phyloP scores from a whole-genome alignment of 53 echinoderm and acorn worm species.

The Patiria pectinifera region DNA sequence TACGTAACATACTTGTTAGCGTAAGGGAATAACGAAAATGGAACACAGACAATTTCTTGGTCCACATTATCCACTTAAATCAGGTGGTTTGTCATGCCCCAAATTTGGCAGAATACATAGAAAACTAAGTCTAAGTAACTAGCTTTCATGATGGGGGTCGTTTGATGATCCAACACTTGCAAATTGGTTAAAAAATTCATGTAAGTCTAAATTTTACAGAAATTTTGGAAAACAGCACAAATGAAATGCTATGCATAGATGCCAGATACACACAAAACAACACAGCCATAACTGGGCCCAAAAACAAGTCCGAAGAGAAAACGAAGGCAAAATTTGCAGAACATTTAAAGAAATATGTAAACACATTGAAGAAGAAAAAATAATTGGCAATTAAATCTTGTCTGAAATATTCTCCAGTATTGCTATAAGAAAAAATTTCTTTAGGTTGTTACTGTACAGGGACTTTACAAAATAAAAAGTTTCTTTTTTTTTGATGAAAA shows the following conservation, averaged over 20 bases:
- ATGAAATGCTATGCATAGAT: slow-evolving; percentile 38
- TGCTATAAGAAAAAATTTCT: slow-evolving; percentile 45
- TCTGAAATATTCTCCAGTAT: slow-evolving; percentile 50
- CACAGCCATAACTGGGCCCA: background rate
- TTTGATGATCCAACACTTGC: slow-evolving; percentile 16
- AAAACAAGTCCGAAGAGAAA: background rate
- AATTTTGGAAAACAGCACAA: slow-evolving; percentile 16
- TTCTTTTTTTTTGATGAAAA: slow-evolving; percentile 6
- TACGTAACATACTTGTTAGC: background rate
- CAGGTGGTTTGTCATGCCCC: background rate
- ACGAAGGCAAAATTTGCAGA: background rate
- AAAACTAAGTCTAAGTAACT: no score
- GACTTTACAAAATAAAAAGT: slow-evolving; percentile 39
- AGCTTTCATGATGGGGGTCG: no score
- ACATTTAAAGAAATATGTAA: background rate
- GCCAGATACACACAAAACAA: background rate
- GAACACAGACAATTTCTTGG: background rate
- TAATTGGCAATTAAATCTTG: slow-evolving; percentile 48
- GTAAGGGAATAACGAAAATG: background rate
- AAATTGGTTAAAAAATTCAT: background rate
- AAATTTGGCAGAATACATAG: no score
- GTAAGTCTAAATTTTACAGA: slow-evolving; percentile 20
- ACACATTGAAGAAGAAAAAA: background rate
- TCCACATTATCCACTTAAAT: background rate
- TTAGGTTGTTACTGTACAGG: slow-evolving; percentile 56